Evolutionary conservation across 2,113 vertebrate species (phyloP).

Genomic region (Myotis brandtii): DNA sequence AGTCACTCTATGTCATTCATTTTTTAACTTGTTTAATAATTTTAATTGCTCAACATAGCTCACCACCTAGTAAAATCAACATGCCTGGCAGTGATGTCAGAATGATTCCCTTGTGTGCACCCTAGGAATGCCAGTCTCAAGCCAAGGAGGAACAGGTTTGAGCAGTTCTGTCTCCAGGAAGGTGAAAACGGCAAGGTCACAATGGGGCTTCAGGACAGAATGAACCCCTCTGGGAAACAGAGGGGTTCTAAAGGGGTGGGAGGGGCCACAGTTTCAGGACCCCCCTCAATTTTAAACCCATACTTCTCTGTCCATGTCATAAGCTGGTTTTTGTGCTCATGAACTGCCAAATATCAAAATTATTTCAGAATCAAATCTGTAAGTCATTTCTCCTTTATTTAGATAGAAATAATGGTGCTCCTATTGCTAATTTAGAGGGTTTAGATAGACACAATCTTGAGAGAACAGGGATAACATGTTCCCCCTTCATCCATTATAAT

Average conservation of each 20-base stretch:
- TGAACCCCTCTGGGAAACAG: background rate
- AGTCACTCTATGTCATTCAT: too few relatives aligned
- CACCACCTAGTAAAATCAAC: background rate
- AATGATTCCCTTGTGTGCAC: too few relatives aligned
- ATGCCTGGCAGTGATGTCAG: background rate
- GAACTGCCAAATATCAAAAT: background rate
- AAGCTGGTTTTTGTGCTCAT: background rate
- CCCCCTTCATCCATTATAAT: too few relatives aligned
- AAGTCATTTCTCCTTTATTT: background rate
- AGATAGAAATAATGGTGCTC: background rate
- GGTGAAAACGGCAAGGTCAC: background rate
- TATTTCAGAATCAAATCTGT: background rate
- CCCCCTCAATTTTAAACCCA: background rate
- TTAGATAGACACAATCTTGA: background rate
- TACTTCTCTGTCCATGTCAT: background rate
- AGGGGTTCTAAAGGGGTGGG: background rate
- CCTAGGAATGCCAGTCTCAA: background rate
- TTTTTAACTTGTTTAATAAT: background rate
- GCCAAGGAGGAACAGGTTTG: background rate
- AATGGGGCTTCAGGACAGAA: too few relatives aligned
- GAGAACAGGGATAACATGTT: background rate
- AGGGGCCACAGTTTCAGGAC: background rate
- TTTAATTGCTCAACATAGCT: background rate
- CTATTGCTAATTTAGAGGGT: background rate
- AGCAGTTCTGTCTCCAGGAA: background rate